Base-by-base conservation (phyloP, 2,797 vertebrate species). In the Fratercula arctica region DNA sequence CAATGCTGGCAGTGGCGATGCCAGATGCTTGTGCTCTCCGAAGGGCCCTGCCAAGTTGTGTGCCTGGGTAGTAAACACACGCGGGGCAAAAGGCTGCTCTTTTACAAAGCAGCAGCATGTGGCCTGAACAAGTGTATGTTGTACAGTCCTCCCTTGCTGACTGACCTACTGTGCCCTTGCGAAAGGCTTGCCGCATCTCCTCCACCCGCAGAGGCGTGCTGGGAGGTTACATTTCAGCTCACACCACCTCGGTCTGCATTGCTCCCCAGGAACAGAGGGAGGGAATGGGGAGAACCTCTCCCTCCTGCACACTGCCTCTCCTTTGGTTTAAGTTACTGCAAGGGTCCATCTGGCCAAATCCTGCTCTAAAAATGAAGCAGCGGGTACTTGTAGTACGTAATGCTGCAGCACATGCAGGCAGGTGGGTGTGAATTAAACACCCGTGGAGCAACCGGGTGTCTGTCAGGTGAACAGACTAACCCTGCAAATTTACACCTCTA, bases 161-260 rank as follows among this genome's bases (percentile, higher is more conserved):
- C 93, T 76, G 83, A 91, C 28, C 77, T 66, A 5, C 64, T 0
- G 0, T 57, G 81, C 45, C 94, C 87, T 48, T 19, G 57, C 2
- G 1, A 72, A 31, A 51, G 76, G 48, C 60, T 57, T 61, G 72
- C 50, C 48, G 8, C 1, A 3, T 7, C 45, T 70, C 41, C 60
- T 85, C 24, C 3, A 13, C 21, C 7, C 0, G 0, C 13, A 25
- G 2, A 54, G n/a, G 10, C 10, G 3, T 28, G 59, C 35, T 17
- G 16, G 43, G 41, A 85, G 16, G 51, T 19, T 10, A 41, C 48
- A 20, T 41, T 29, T 20, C 16, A 13, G 87, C 70, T 45, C 1
- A 0, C 20, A 24, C 25, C 54, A 46, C 24, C 31, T 41, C 81
- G 1, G 4, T 8, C 57, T 53, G 43, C 26, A 7, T 2, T 3